Conservation (phyloP, 2,113 vertebrate genomes). For the Gobio gobio region DNA sequence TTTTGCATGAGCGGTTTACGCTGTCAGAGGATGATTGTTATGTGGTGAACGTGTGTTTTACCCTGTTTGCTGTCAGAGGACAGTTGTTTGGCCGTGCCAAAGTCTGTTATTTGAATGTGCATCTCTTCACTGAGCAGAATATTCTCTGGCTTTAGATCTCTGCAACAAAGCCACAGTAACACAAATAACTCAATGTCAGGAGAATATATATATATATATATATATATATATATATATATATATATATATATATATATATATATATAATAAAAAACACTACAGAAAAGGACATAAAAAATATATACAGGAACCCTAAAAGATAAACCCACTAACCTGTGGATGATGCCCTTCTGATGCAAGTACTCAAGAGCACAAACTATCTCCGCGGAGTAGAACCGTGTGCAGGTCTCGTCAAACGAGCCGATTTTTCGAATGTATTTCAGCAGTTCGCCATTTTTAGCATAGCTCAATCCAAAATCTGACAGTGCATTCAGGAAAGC, state of each 20-base stretch:
- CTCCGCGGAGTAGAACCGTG: conserved; percentile 97
- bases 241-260: too few relatives aligned
- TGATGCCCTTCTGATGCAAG: conserved; percentile 95
- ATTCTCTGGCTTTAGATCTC: conserved; percentile 98
- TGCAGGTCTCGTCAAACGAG: conserved; percentile 98
- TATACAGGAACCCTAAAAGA: neutral
- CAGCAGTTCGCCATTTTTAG: conserved; percentile 97
- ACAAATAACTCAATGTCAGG: neutral
- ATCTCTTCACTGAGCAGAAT: conserved; percentile 98
- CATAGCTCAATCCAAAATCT: conserved; percentile 99
- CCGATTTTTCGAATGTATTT: conserved; percentile 99
- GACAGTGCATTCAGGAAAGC: conserved; percentile 69
- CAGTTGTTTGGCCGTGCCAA: conserved; percentile 96
- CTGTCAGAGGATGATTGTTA: neutral
- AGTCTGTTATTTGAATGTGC: conserved; percentile 99
- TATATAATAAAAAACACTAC: too few relatives aligned
- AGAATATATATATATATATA: too few relatives aligned
- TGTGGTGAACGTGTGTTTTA: conserved; percentile 48
- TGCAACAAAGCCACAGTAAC: conserved; percentile 68
- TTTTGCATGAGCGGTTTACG: neutral
- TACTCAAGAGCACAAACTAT: conserved; percentile 96
- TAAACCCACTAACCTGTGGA: conserved; percentile 88
- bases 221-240: too few relatives aligned
- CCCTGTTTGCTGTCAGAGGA: conserved; percentile 97
- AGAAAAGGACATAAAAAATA: neutral